These are phyloP conservation scores for Chaenocephalus aceratus DNA, from an alignment of 2,113 vertebrate genomes.

Conservation along the genomic window DNA sequence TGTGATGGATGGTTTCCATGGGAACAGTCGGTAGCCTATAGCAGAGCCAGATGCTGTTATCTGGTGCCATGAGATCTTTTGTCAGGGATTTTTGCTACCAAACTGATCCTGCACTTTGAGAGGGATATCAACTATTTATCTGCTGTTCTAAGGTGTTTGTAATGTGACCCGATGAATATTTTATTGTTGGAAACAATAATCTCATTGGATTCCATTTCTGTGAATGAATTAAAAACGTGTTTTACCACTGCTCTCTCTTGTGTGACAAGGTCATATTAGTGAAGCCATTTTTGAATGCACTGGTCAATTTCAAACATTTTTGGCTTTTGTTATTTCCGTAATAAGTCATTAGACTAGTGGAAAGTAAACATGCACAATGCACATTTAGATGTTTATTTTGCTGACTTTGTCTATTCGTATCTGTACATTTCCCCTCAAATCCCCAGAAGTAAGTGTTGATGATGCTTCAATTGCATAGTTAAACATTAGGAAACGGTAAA, in stretches of 20 bases:
- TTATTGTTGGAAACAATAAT: background rate
- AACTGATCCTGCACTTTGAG: background rate
- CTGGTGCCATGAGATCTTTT: background rate
- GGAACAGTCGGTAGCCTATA: background rate
- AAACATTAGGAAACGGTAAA: too few relatives aligned
- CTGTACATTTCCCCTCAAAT: too few relatives aligned
- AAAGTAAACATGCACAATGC: too few relatives aligned
- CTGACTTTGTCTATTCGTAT: too few relatives aligned
- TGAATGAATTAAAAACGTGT: slow-evolving; percentile 18
- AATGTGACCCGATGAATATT: background rate
- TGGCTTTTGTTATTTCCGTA: too few relatives aligned
- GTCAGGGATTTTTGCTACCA: slow-evolving; percentile 13
- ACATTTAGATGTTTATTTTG: too few relatives aligned
- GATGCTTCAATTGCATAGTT: too few relatives aligned
- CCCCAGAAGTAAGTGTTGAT: too few relatives aligned
- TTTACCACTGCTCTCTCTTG: too few relatives aligned
- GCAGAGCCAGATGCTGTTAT: background rate
- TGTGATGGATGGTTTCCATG: background rate
- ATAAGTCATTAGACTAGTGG: too few relatives aligned
- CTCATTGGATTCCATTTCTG: background rate
- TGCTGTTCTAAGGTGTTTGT: background rate
- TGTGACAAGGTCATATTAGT: background rate
- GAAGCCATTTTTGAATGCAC: background rate
- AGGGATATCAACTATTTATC: slow-evolving; percentile 35
- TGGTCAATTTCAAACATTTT: too few relatives aligned